Evolutionary conservation across 2,113 vertebrate genomes (phyloP).

Genomic region (Calyptommatus sinebrachiatus): DNA sequence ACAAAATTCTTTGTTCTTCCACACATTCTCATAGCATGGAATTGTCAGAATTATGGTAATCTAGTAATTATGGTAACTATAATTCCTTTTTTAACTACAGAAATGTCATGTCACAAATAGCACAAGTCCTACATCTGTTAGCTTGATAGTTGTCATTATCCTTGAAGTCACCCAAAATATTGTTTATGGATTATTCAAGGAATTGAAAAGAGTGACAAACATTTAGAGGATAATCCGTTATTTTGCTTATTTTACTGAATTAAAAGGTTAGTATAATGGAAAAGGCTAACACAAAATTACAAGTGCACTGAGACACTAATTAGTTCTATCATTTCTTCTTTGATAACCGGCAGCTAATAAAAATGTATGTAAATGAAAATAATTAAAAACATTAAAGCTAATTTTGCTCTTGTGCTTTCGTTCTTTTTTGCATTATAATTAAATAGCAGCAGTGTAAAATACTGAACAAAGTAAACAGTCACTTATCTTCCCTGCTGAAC

Average conservation of each 20-base stretch:
- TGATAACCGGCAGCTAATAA: conserved; percentile 33
- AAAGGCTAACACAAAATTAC: conserved; percentile 35
- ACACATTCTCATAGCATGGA: conserved; percentile 54
- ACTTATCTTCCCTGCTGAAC: conserved; percentile 2
- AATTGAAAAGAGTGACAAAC: conserved; percentile 26
- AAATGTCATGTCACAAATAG: conserved; percentile 56
- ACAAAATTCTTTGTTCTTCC: conserved; percentile 52
- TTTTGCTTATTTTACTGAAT: conserved; percentile 43
- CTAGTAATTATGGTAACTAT: conserved; percentile 56
- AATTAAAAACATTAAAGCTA: conserved; percentile 25
- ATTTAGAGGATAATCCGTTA: background rate
- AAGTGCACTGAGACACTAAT: conserved; percentile 44
- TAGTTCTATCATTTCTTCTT: conserved; percentile 37
- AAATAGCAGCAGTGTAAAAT: conserved; percentile 10
- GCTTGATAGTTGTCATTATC: conserved; percentile 57
- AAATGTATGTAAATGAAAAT: conserved; percentile 36
- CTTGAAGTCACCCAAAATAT: conserved; percentile 52
- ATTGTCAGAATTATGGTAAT: conserved; percentile 68
- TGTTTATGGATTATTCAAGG: conserved; percentile 43
- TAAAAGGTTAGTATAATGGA: conserved; percentile 42
- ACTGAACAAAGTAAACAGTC: conserved; percentile 38
- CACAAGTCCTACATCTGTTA: conserved; percentile 53
- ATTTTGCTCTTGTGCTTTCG: conserved; percentile 24
- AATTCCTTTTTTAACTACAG: conserved; percentile 61
- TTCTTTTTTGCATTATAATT: conserved; percentile 43